Evolutionary conservation across 2,113 vertebrate species (phyloP).

Genomic region (Nothobranchius furzeri): DNA sequence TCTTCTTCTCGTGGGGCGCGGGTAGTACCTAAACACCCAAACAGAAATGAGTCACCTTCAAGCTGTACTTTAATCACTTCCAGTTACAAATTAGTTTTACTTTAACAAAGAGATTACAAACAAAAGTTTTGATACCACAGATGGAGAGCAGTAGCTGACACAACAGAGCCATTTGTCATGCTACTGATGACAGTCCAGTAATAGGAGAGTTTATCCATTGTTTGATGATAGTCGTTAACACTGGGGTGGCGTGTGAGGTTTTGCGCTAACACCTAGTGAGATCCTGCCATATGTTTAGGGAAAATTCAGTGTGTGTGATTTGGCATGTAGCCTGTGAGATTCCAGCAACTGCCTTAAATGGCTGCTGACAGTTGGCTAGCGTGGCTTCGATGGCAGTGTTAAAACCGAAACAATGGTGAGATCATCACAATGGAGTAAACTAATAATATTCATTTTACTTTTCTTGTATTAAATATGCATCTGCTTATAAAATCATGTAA

Average conservation of each 20-base stretch:
- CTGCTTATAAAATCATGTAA: too few relatives aligned
- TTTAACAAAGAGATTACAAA: too few relatives aligned
- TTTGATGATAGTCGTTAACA: slow-evolving; percentile 42
- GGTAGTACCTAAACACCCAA: slow-evolving; percentile 87
- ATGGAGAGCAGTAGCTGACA: not conserved
- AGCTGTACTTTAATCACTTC: not conserved
- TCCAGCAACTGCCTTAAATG: slow-evolving; percentile 48
- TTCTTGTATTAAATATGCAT: too few relatives aligned
- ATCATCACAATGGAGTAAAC: slow-evolving; percentile 26
- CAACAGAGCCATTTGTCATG: not conserved
- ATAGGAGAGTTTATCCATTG: slow-evolving; percentile 14
- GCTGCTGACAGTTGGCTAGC: slow-evolving; percentile 51
- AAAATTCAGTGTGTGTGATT: slow-evolving; percentile 18
- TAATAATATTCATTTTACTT: not conserved
- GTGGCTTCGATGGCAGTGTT: slow-evolving; percentile 41
- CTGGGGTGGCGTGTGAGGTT: slow-evolving; percentile 45
- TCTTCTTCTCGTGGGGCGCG: slow-evolving; percentile 93
- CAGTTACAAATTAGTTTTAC: not conserved
- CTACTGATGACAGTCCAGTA: not conserved
- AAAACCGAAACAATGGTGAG: slow-evolving; percentile 18
- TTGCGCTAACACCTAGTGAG: slow-evolving; percentile 50
- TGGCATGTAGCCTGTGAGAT: slow-evolving; percentile 51
- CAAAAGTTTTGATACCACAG: too few relatives aligned
- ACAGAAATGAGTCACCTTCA: not conserved
- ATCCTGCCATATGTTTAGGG: slow-evolving; percentile 53